Conservation (phyloP, 1,140 invertebrate genomes). For the Pinna nobilis region DNA sequence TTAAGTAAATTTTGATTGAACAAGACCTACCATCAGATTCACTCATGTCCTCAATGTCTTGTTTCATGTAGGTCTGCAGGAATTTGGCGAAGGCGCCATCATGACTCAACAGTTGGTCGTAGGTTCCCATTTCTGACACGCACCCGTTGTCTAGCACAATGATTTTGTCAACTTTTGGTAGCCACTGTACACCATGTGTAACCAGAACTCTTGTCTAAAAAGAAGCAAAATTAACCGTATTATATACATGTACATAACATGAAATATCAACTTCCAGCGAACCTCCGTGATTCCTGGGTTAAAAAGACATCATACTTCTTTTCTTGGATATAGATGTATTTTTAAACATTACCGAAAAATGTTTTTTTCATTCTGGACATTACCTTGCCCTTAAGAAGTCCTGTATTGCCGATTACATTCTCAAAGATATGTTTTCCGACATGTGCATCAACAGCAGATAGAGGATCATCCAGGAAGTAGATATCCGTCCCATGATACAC, state of each 20-base stretch:
- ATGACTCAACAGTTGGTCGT: slow-evolving; percentile 51
- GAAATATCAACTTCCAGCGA: too few relatives aligned
- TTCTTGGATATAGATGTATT: neutral
- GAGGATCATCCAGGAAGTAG: slow-evolving; percentile 81
- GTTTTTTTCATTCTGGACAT: neutral
- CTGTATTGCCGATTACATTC: slow-evolving; percentile 70
- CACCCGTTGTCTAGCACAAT: slow-evolving; percentile 88
- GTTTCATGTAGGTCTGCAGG: slow-evolving; percentile 45
- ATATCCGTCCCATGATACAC: slow-evolving; percentile 78
- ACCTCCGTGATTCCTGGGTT: too few relatives aligned
- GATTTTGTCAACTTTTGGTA: slow-evolving; percentile 90
- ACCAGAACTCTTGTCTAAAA: slow-evolving; percentile 61
- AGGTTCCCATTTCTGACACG: slow-evolving; percentile 88
- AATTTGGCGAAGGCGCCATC: slow-evolving; percentile 66
- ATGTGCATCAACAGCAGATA: slow-evolving; percentile 75
- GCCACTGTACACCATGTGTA: slow-evolving; percentile 63
- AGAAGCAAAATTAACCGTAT: too few relatives aligned
- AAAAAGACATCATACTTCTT: neutral
- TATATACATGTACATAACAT: too few relatives aligned
- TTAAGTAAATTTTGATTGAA: neutral
- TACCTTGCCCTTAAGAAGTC: slow-evolving; percentile 77
- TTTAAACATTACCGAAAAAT: neutral
- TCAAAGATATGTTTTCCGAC: slow-evolving; percentile 71
- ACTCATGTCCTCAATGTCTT: neutral
- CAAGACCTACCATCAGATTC: slow-evolving; percentile 60